A percentile compares a stretch with the other conserved stretches of the same genome.
Conservation (phyloP, 2,888 invertebrate species). For the Synanthedon andrenaeformis region DNA sequence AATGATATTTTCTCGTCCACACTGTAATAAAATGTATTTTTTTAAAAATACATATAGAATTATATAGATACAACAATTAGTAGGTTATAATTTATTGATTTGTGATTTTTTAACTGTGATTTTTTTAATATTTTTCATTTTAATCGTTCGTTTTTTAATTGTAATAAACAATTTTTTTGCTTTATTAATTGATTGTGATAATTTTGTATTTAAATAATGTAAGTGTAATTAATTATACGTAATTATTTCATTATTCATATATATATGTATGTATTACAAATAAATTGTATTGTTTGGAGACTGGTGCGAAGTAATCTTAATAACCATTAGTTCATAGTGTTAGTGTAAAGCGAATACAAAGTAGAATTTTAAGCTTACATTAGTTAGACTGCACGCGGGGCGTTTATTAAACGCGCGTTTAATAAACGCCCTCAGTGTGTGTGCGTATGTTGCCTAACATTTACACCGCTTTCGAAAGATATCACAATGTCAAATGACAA, state of each 20-base stretch:
- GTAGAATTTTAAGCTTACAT: not conserved
- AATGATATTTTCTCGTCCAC: too few species aligned
- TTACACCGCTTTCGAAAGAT: constrained; percentile 24
- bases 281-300: constrained; percentile 31
- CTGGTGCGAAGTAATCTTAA: constrained; percentile 30
- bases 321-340: not conserved
- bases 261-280: constrained; percentile 4
- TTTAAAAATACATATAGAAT: too few species aligned
- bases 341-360: not conserved
- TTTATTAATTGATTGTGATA: not conserved
- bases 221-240: constrained; percentile 15
- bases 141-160: too few species aligned
- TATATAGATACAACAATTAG: too few species aligned
- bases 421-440: not conserved
- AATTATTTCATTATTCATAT: constrained; percentile 16
- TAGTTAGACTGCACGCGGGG: not conserved
- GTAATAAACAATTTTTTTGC: not conserved
- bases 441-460: not conserved
- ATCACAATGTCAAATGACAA: constrained; percentile 43
- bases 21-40: too few species aligned
- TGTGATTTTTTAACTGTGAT: constrained; percentile 57
- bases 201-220: not conserved
- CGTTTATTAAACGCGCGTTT: not conserved
- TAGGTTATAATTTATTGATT: constrained; percentile 21
- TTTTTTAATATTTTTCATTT: constrained; percentile 30